phyloP scores from a whole-genome alignment of 2,797 vertebrate species.

The Oryzias dopingdopingensis region DNA sequence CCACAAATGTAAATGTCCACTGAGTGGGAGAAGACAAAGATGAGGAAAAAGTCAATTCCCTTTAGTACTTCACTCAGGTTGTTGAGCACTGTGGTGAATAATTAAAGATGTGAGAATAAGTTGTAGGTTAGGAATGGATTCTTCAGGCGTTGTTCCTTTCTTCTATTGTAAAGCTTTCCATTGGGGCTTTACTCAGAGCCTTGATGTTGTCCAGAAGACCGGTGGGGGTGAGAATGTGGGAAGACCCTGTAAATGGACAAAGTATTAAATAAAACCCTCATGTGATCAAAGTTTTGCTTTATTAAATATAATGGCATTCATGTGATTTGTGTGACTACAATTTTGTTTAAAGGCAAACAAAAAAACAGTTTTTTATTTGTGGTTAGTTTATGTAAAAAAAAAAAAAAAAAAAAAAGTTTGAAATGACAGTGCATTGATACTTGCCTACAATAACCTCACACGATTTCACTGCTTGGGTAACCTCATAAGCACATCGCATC shows the following conservation, averaged over 20 bases:
- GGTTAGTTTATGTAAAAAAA: too few species aligned
- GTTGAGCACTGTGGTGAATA: conserved; percentile 34
- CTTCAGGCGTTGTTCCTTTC: conserved; percentile 70
- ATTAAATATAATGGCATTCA: too few species aligned
- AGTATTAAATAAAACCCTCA: background rate
- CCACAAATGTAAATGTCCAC: conserved; percentile 25
- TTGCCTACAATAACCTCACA: conserved; percentile 95
- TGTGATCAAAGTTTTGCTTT: too few species aligned
- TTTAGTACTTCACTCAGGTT: conserved; percentile 43
- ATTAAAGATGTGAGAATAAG: background rate
- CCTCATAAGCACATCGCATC: conserved; percentile 93
- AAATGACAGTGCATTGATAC: conserved; percentile 23
- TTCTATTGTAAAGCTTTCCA: conserved; percentile 82
- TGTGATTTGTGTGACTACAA: too few species aligned
- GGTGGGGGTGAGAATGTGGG: conserved; percentile 89
- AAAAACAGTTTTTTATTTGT: too few species aligned
- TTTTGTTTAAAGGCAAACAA: too few species aligned
- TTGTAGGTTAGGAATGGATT: background rate
- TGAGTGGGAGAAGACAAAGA: conserved; percentile 16
- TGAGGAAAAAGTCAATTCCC: conserved; percentile 48
- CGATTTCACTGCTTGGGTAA: conserved; percentile 85
- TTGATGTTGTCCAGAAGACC: conserved; percentile 90
- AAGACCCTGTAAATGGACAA: conserved; percentile 81
- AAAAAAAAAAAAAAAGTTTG: background rate
- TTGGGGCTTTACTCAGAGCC: conserved; percentile 83